phyloP scores from a whole-genome alignment of 2,113 vertebrate species.

The Silurus meridionalis region DNA sequence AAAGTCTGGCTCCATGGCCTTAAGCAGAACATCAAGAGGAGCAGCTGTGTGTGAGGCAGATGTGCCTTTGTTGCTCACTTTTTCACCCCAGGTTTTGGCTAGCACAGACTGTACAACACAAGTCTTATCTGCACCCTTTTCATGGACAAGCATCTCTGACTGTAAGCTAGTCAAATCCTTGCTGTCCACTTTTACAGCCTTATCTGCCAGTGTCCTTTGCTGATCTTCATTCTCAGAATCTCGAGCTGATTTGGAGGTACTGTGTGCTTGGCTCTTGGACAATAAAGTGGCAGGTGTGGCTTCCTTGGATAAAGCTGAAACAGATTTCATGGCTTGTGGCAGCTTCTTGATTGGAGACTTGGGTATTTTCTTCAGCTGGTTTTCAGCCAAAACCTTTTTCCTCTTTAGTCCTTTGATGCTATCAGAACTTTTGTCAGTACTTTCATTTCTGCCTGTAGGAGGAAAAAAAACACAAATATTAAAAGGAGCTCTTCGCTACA shows the following conservation, averaged over 20 bases:
- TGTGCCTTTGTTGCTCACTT: slow-evolving; percentile 69
- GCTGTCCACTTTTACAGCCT: slow-evolving; percentile 61
- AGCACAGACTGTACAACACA: slow-evolving; percentile 57
- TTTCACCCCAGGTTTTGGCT: slow-evolving; percentile 69
- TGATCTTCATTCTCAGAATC: slow-evolving; percentile 62
- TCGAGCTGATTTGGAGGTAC: slow-evolving; percentile 58
- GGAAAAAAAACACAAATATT: slow-evolving; percentile 5
- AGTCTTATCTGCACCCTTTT: slow-evolving; percentile 65
- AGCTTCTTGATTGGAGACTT: slow-evolving; percentile 94
- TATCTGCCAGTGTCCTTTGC: slow-evolving; percentile 50
- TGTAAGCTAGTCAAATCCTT: slow-evolving; percentile 61
- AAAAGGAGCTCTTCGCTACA: background rate
- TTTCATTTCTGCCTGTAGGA: slow-evolving; percentile 77
- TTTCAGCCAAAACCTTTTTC: slow-evolving; percentile 94
- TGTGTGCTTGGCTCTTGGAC: slow-evolving; percentile 61
- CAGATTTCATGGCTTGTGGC: slow-evolving; percentile 75
- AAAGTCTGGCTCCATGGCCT: slow-evolving; percentile 97
- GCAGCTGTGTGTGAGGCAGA: slow-evolving; percentile 76
- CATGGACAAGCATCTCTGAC: slow-evolving; percentile 65
- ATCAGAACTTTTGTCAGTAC: slow-evolving; percentile 79
- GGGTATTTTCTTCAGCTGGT: slow-evolving; percentile 91
- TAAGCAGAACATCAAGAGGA: slow-evolving; percentile 91
- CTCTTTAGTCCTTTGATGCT: slow-evolving; percentile 91
- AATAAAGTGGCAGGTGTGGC: slow-evolving; percentile 59
- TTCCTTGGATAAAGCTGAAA: slow-evolving; percentile 68